Base-by-base conservation (phyloP, 1,140 invertebrate species). In the Drosophila jambulina region DNA sequence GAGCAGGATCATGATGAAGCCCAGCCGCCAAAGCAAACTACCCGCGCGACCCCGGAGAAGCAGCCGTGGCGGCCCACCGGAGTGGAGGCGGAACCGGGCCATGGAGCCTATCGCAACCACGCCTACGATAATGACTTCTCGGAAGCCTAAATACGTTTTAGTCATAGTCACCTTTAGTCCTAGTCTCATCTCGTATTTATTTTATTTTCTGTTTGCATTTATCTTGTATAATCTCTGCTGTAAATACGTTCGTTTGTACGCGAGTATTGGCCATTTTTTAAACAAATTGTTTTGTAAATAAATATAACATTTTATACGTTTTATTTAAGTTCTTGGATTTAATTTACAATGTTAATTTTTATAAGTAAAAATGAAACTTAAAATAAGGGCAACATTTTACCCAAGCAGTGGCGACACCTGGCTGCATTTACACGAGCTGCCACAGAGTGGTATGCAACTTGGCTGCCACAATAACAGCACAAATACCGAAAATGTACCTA, bases 41-140 rank as follows among this genome's bases (percentile, higher is more conserved):
- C n/a, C 7, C 4, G 27, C n/a, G 19, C 10, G n/a, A 6, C 51
- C 5, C 1, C n/a, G n/a, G 21, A 45, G 0, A 23, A 42, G n/a
- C 42, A 58, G 19, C 8, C 36, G 29, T 17, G 51, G 15, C 13
- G 4, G 2, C 8, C 12, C 23, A n/a, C 15, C 29, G 45, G 23
- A 5, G 23, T 60, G 36, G 36, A 60, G 15, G 43, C 19, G 19
- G 74, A 76, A 6, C 63, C 49, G 17, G 63, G 49, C 4, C 56
- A 69, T n/a, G 75, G 75, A 8, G 75, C 75, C 13, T 78, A 78
- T 69, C 74, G 75, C 27, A 78, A 78, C 32, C 49, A 78, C 34
- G 75, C 62, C 63, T 78, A 78, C 64, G 75, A 78, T 23, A 67
- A 77, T 29, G 75, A 78, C 58, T 60, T 69, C 15, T 78, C 75